Base-by-base conservation (phyloP, 2,888 invertebrate genomes). In the Malacosoma neustria region DNA sequence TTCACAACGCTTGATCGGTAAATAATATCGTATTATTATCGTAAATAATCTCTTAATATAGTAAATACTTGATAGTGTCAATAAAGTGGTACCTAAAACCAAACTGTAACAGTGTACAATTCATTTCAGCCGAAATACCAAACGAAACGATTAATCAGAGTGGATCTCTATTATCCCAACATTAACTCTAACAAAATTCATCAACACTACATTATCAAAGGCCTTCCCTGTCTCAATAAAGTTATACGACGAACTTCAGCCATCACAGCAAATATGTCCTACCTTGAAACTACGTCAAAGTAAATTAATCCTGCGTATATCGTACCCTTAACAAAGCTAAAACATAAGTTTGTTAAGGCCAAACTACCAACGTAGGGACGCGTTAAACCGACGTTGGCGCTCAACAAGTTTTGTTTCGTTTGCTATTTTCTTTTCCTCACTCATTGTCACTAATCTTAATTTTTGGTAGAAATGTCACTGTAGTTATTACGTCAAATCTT, bases 221-320 rank as follows among this genome's bases (percentile, higher is more conserved):
- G 9, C 22, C 22, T 22, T 4, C 22, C 22, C 9, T 22, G 22
- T 22, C 22, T 22, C 22, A 22, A 22, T 22, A 22, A 22, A 22
- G 22, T 22, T 4, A 6, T 22, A 2, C 22, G 22, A 30, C 33
- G 30, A 41, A 22, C 22, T 22, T 22, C 22, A 7, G 22, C 9
- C 22, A 22, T 22, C 22, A 22, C 22, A 22, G 22, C 22, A 22
- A 22, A 22, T 22, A 22, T 22, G 22, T 22, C 5, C 22, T 37
- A 40, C 38, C 39, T 40, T 41, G 37, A 34, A 44, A 48, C 41
- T 41, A 41, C 37, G n/a, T 34, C 33, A n/a, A 41, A 46, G 42
- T 48, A 42, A 42, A 49, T 48, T 42, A 44, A 49, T 45, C 35
- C 41, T 33, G 33, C 44, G 37, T 39, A 38, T 41, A 39, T 34